Evolutionary conservation across 2,888 invertebrate genomes (phyloP), one percentile per base, ranked within the genome.

Genomic region (Pyralis farinalis): DNA sequence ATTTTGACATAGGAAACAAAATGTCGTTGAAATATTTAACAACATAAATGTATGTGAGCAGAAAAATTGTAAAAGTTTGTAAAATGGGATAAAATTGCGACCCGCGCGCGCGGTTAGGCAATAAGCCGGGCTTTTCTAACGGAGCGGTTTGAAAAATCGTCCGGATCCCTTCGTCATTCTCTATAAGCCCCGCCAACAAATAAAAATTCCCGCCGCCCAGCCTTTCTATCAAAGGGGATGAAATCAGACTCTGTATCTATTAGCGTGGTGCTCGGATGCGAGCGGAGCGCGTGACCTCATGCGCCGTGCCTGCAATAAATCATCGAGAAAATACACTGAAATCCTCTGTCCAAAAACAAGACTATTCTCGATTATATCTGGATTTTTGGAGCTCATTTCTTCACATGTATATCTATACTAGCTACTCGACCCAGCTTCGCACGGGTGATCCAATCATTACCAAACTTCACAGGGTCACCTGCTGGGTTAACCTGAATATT

Each of bases 191-290:
- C 16, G 46, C 43, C 40, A 50, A 25, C 47, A 62, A 60, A 71
- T 63, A 66, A 64, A 71, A 70, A 67, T 65, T 60, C 55, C 55
- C 49, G 43, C 37, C 61, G 51, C 51, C 53, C 52, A 58, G 51
- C 57, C 64, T 67, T 72, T 71, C 62, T 60, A 71, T 71, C 63
- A 68, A 59, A 72, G 52, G 54, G 69, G 66, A 70, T 74, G 56
- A 66, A 63, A 55, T 51, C 53, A 55, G 51, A 54, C 50, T 58
- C 52, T 31, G 54, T 64, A 66, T 69, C 66, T 66, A 65, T 71
- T 63, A 64, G 47, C 45, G 33, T 50, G 49, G 53, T 51, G 47
- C 45, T 34, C 31, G 31, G 36, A 43, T 37, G 34, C 39, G 11
- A 31, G 31, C n/a, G n/a, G n/a, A n/a, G n/a, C n/a, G n/a, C n/a